Percentiles rank a stretch among this genome's conserved stretches.
Evolutionary conservation across 2,797 vertebrate species (phyloP).

Genomic region (Rhinophrynus dorsalis): DNA sequence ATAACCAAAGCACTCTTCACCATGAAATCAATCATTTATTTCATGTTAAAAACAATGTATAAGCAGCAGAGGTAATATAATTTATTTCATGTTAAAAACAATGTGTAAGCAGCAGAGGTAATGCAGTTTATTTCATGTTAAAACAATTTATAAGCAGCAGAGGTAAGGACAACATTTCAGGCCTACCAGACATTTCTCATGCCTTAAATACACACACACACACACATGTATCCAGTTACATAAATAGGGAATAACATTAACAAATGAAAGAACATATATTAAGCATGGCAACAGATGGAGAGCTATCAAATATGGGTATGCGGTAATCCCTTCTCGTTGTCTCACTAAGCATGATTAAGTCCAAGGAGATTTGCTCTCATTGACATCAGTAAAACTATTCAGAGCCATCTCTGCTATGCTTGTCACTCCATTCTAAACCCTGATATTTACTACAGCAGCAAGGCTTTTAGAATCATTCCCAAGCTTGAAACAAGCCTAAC

Average conservation of each 20-base stretch:
- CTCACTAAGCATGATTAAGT: conserved; percentile 35
- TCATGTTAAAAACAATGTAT: no score
- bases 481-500: background rate
- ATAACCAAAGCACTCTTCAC: no score
- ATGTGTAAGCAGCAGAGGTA: no score
- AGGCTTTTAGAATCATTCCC: conserved; percentile 7
- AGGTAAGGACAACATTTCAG: no score
- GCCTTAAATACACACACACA: no score
- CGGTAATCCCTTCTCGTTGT: conserved; percentile 27
- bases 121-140: no score
- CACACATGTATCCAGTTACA: no score
- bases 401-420: conserved; percentile 21
- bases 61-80: no score
- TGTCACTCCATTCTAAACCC: conserved; percentile 11
- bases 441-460: conserved; percentile 3
- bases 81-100: no score
- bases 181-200: no score
- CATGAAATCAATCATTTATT: no score
- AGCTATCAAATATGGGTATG: background rate
- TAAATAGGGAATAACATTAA: background rate
- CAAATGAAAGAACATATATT: background rate
- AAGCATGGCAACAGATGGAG: conserved; percentile 34
- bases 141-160: no score
- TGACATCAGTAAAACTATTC: conserved; percentile 38
- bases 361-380: conserved; percentile 23